Percentiles rank a stretch among this genome's conserved stretches.
These are phyloP conservation scores for Polylopha cassiicola DNA, from an alignment of 2,888 invertebrate genomes.

Conservation along the genomic window DNA sequence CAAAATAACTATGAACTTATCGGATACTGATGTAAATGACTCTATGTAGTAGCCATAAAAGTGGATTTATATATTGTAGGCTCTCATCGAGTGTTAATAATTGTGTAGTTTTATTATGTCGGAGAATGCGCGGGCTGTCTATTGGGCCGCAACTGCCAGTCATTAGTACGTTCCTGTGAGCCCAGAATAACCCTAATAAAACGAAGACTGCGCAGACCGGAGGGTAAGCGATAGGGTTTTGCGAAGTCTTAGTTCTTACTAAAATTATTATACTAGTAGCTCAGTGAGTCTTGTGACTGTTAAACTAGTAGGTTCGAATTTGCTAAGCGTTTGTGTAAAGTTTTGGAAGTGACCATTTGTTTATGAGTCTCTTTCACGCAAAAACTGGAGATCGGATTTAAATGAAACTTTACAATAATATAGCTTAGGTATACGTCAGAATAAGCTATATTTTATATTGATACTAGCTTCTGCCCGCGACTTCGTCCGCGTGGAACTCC, in stretches of 20 bases:
- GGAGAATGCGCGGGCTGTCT: slow-evolving; percentile 39
- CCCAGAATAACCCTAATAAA: slow-evolving; percentile 55
- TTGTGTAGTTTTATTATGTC: slow-evolving; percentile 40
- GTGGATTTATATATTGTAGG: slow-evolving; percentile 26
- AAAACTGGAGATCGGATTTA: no score
- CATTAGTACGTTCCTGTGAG: slow-evolving; percentile 48
- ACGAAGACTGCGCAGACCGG: slow-evolving; percentile 31
- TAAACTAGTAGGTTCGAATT: no score
- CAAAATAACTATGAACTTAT: slow-evolving; percentile 9
- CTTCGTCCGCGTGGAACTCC: no score
- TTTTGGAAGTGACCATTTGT: no score
- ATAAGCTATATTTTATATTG: no score
- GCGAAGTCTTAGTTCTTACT: slow-evolving; percentile 26
- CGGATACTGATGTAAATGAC: slow-evolving; percentile 9
- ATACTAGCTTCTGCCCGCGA: no score
- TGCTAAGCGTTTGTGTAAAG: no score
- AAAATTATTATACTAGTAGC: slow-evolving; percentile 12
- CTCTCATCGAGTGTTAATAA: slow-evolving; percentile 27
- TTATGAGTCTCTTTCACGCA: no score
- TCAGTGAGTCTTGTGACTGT: neutral
- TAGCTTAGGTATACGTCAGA: no score
- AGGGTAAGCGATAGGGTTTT: slow-evolving; percentile 27
- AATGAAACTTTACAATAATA: no score
- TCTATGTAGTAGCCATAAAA: slow-evolving; percentile 15
- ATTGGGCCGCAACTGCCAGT: slow-evolving; percentile 36